Percentiles rank a stretch among this genome's conserved stretches.
These are phyloP conservation scores for Drosophila repletoides DNA, from an alignment of 1,140 invertebrate species.

Conservation along the genomic window DNA sequence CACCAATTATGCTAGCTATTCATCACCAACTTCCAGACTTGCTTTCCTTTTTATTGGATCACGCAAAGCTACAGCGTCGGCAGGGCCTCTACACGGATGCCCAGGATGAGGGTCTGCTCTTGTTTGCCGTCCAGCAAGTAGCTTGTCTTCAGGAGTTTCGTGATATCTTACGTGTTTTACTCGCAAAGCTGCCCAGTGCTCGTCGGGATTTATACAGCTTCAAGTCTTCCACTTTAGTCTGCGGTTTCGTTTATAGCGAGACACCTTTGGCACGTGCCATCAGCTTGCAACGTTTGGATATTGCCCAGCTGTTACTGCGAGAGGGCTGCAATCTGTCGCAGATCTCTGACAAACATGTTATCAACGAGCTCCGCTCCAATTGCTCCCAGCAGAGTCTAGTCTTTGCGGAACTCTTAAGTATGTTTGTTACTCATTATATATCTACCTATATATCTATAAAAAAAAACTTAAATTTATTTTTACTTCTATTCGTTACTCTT, in stretches of 20 bases:
- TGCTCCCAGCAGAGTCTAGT: slow-evolving; percentile 16
- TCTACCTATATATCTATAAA: background rate
- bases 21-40: slow-evolving; percentile 83
- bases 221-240: slow-evolving; percentile 43
- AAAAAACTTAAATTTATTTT: too few relatives aligned
- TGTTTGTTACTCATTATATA: slow-evolving; percentile 10
- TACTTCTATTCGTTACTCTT: too few relatives aligned
- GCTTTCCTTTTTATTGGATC: slow-evolving; percentile 82
- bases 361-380: slow-evolving; percentile 47
- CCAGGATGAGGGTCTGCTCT: slow-evolving; percentile 81
- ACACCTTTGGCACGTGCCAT: slow-evolving; percentile 83
- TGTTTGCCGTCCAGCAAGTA: slow-evolving; percentile 82
- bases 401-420: slow-evolving; percentile 60
- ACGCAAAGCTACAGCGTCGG: slow-evolving; percentile 74
- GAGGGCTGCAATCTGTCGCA: slow-evolving; percentile 83
- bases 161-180: slow-evolving; percentile 82
- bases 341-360: slow-evolving; percentile 52
- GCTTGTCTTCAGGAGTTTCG: slow-evolving; percentile 75
- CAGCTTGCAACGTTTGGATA: slow-evolving; percentile 77
- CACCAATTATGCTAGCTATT: slow-evolving; percentile 86
- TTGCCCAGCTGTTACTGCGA: slow-evolving; percentile 83
- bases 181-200: slow-evolving; percentile 68
- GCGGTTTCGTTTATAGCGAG: slow-evolving; percentile 81
- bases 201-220: slow-evolving; percentile 50
- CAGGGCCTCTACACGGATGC: slow-evolving; percentile 44